Evolutionary conservation across 2,888 invertebrate species (phyloP), one percentile per base, ranked within the genome.

Genomic region (Calameuta filiformis): DNA sequence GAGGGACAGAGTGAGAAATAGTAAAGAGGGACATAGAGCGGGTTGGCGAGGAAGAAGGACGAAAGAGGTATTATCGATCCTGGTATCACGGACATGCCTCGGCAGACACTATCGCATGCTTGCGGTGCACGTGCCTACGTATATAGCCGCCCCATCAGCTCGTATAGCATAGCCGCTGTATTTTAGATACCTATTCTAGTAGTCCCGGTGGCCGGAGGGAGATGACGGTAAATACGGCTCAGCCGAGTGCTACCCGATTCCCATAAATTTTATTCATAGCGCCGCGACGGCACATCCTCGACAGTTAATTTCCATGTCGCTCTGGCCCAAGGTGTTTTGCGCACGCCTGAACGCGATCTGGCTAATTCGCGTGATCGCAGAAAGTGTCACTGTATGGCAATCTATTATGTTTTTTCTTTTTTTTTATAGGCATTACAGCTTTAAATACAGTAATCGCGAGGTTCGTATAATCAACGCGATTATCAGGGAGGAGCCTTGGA

Each of bases 61-160:
- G 79, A 79, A 35, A 31, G 31, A 75, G 68, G 79, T 83, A 86
- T 82, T 87, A 87, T 87, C 86, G 87, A 87, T 87, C 85, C 82
- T 71, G 81, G 78, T 83, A 79, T 86, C 86, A 83, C 83, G 83
- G 80, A 81, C 79, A 82, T 82, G 76, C 81, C 81, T 82, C 79
- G 85, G 77, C 80, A 82, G 84, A 83, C 83, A 80, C 83, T 85
- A 85, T 86, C 83, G 84, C 84, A 82, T 80, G 81, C 82, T 80
- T 81, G 83, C 81, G 79, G 80, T 80, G 79, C 82, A 81, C 75
- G 78, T 79, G 79, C 23, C 31, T 69, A 33, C 69, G 33, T 69
- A 35, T 35, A 71, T 9, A 56, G 23, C 9, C 23, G 56, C 6
- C 56, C 56, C 56, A 56, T 56, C 56, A 56, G 56, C 56, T 56